These are phyloP conservation scores for Clangula hyemalis DNA, from an alignment of 2,797 vertebrate genomes.

Conservation along the genomic window DNA sequence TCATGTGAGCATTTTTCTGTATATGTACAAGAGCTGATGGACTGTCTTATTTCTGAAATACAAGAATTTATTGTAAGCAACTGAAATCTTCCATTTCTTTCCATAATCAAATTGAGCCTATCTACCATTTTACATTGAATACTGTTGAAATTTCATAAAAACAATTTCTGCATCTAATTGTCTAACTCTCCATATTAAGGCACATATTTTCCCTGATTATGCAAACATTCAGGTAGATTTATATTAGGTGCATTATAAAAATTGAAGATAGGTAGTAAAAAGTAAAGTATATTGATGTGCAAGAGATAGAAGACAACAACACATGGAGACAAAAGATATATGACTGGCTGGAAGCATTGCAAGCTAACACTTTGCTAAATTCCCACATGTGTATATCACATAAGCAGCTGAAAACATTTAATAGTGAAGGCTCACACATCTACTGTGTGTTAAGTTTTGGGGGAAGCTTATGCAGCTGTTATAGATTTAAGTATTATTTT, in stretches of 20 bases:
- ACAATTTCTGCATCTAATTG: background rate
- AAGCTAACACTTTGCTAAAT: slow-evolving; percentile 60
- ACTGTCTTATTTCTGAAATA: background rate
- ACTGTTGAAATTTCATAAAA: background rate
- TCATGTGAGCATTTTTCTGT: background rate
- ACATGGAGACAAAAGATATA: slow-evolving; percentile 66
- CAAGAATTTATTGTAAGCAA: background rate
- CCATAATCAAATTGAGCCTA: background rate
- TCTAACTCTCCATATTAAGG: background rate
- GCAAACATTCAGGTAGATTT: slow-evolving; percentile 60
- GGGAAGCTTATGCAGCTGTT: slow-evolving; percentile 29
- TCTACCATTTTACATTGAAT: background rate
- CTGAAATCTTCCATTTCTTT: background rate
- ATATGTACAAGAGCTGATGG: background rate
- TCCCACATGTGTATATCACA: slow-evolving; percentile 62
- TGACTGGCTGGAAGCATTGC: slow-evolving; percentile 60
- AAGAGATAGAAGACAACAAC: slow-evolving; percentile 54
- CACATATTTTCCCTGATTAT: background rate
- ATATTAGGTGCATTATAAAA: slow-evolving; percentile 35
- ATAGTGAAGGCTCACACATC: slow-evolving; percentile 30
- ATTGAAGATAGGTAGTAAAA: slow-evolving; percentile 48
- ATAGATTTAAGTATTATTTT: slow-evolving; percentile 48
- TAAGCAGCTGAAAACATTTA: slow-evolving; percentile 64
- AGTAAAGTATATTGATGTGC: slow-evolving; percentile 50
- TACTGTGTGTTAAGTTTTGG: background rate